A percentile compares a stretch with the other conserved stretches of the same genome.
Conservation (phyloP, 2,113 vertebrate species). For the Mesitornis unicolor region DNA sequence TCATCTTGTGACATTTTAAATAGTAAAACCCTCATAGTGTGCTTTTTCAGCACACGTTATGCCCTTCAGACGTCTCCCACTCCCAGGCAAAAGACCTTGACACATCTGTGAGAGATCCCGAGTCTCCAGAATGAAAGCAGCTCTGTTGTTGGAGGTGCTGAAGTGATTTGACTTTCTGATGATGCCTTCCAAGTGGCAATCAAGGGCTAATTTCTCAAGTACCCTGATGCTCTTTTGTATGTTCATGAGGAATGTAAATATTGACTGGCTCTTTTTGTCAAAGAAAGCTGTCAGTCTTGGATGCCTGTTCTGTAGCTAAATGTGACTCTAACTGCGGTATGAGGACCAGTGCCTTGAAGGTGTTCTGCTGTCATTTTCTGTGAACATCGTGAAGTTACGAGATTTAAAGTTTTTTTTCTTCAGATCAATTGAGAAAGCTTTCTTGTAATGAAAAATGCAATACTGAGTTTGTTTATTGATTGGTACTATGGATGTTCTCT, state of each 20-base stretch:
- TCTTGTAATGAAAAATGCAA: not conserved
- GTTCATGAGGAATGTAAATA: constrained; percentile 37
- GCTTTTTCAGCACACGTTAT: not conserved
- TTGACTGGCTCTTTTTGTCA: constrained; percentile 14
- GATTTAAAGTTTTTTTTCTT: not conserved
- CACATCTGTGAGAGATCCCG: not conserved
- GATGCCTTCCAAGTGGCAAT: constrained; percentile 44
- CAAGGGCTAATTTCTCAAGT: constrained; percentile 41
- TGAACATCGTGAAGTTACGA: not conserved
- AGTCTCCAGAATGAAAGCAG: not conserved
- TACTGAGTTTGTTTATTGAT: not conserved
- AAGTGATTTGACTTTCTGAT: constrained; percentile 52
- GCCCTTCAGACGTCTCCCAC: not conserved
- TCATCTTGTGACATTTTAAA: not conserved
- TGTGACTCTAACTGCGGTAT: fast-evolving
- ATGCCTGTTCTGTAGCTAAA: not conserved
- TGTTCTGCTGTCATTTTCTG: not conserved
- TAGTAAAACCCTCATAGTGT: not conserved
- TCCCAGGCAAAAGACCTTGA: constrained; percentile 14
- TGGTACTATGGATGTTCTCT: not conserved
- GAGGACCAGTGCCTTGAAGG: not conserved
- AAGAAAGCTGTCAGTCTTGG: not conserved
- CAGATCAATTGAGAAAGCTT: not conserved
- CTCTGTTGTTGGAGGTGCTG: not conserved
- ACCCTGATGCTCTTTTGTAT: constrained; percentile 3